Evolutionary conservation across 2,888 invertebrate genomes (phyloP), one percentile per base, ranked within the genome.

Genomic region (Dione vanillae): DNA sequence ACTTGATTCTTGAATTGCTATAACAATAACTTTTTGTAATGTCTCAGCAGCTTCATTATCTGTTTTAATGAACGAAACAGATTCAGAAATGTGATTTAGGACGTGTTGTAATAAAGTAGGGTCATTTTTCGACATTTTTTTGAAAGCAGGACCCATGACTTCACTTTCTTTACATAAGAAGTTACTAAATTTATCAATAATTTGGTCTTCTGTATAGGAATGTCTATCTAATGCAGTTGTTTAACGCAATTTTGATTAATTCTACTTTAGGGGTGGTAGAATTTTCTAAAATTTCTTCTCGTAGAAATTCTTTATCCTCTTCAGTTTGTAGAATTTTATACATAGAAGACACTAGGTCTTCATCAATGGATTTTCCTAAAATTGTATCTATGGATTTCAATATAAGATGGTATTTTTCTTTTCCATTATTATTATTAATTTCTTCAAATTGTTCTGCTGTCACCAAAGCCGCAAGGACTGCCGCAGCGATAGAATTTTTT

Each of bases 1-100:
- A 80, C 95, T 95, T 1, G 94, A 92, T 79, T 95, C 94, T 80
- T 95, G 94, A 0, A 96, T 94, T 0, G 96, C 95, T 56, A 94
- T 88, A 0, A 95, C 95, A 14, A 96, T 96, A 3, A 95, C 95
- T 79, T 94, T 95, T 82, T 96, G 95, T 20, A 96, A 88, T 0
- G 94, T 94, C 79, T 95, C 95, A 0, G 94, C 93, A 0, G 96
- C 96, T 79, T 95, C 95, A 69, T 94, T 93, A 75, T 96, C 96
- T 5, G 94, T 95, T 79, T 92, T 94, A 0, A 95, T 91, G 35
- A 92, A 91, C 0, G 94, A 94, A 10, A 95, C 94, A n/a, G 95
- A 94, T 59, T 94, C 91, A 14, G 95, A 94, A 51, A 96, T 94
- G 73, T 94, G 94, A 37, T 94, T 91, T 11, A 96, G 85, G 9